These are phyloP conservation scores for Alexandromys fortis DNA, from an alignment of 2,113 vertebrate genomes.

Conservation along the genomic window DNA sequence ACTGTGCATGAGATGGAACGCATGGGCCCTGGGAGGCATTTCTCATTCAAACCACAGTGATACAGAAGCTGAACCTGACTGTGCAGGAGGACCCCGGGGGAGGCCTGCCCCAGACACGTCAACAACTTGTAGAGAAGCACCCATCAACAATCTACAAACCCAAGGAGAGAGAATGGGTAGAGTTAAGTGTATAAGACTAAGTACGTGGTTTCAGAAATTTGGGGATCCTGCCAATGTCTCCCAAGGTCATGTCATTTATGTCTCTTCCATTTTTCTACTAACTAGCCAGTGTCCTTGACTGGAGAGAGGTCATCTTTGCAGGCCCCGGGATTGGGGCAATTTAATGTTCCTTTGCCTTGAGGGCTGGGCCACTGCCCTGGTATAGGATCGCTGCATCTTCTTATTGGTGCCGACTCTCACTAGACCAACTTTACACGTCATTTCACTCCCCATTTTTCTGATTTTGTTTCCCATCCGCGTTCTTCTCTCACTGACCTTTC, in stretches of 20 bases:
- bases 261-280: not conserved
- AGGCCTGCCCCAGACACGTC: not conserved
- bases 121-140: not conserved
- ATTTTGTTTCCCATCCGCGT: not conserved
- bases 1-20: not conserved
- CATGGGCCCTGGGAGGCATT: not conserved
- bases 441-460: constrained; percentile 16
- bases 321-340: not conserved
- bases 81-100: not conserved
- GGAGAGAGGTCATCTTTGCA: not conserved
- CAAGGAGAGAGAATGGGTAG: not conserved
- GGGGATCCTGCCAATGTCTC: no score
- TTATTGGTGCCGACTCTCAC: not conserved
- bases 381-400: not conserved
- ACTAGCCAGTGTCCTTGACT: not conserved
- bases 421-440: not conserved
- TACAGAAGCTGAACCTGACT: not conserved
- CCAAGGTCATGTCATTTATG: not conserved
- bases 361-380: no score
- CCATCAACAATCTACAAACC: not conserved
- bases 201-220: not conserved
- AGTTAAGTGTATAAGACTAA: not conserved
- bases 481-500: constrained; percentile 49
- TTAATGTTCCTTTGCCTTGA: not conserved
- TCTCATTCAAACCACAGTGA: no score